Evolutionary conservation across 2,888 invertebrate genomes (phyloP).

Genomic region (Graphium colonna): DNA sequence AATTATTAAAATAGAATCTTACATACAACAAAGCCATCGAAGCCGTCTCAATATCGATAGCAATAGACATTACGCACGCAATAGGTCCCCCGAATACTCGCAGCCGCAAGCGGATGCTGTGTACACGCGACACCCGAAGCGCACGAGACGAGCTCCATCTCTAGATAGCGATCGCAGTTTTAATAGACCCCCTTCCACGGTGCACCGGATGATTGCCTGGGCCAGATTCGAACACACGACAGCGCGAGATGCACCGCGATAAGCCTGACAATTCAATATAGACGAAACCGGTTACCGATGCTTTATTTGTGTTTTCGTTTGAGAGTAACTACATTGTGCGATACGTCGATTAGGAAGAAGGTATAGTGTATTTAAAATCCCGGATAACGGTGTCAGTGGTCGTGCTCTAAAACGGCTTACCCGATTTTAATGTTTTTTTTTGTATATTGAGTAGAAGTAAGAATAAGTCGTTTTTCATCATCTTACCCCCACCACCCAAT

Average conservation of each 20-base stretch:
- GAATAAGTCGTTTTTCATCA: too few species aligned
- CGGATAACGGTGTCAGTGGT: conserved; percentile 21
- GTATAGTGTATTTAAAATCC: neutral
- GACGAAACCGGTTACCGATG: neutral
- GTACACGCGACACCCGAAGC: conserved; percentile 61
- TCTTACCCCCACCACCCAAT: too few species aligned
- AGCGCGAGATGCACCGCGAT: conserved; percentile 15
- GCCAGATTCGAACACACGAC: conserved; percentile 20
- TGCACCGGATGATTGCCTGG: conserved; percentile 62
- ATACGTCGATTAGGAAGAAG: too few species aligned
- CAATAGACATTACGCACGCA: conserved; percentile 18
- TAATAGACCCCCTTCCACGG: conserved; percentile 67
- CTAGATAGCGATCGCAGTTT: conserved; percentile 62
- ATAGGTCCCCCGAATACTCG: conserved; percentile 38
- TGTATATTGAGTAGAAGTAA: too few species aligned
- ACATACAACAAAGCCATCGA: too few species aligned
- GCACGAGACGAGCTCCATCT: too few species aligned
- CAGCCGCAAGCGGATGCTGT: conserved; percentile 56
- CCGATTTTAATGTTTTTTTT: too few species aligned
- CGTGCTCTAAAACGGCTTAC: too few species aligned
- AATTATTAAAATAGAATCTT: too few species aligned
- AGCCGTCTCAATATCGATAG: too few species aligned
- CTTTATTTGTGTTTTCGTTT: too few species aligned
- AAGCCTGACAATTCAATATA: conserved; percentile 8
- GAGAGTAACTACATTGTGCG: too few species aligned